phyloP scores from a whole-genome alignment of 2,797 vertebrate species.

The Enteromius radiatus region DNA sequence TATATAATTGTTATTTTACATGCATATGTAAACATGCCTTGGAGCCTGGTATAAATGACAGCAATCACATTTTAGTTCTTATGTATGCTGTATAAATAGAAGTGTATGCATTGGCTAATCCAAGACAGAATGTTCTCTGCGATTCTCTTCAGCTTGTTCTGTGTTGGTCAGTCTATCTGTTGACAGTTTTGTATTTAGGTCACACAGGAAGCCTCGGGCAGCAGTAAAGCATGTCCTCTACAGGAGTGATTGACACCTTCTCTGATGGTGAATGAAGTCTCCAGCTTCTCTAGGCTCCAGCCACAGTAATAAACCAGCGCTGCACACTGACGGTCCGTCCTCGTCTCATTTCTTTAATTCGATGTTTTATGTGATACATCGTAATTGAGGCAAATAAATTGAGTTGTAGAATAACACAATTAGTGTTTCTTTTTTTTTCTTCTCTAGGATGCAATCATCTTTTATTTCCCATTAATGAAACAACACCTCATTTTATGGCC shows the following conservation, averaged over 20 bases:
- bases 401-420: constrained; percentile 24
- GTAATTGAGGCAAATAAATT: constrained; percentile 13
- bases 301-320: constrained; percentile 71
- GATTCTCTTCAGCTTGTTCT: constrained; percentile 60
- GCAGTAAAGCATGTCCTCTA: constrained; percentile 77
- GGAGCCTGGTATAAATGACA: neutral
- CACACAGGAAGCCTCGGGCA: constrained; percentile 77
- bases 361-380: neutral
- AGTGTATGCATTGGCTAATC: neutral
- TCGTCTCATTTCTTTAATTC: constrained; percentile 13
- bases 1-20: neutral
- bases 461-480: constrained; percentile 21
- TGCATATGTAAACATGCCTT: neutral
- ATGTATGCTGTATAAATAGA: neutral
- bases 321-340: neutral
- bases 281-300: constrained; percentile 72
- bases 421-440: neutral
- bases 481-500: constrained; percentile 33
- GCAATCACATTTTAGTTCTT: neutral
- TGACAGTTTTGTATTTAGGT: constrained; percentile 81
- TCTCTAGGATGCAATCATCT: constrained; percentile 12
- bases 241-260: constrained; percentile 78
- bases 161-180: constrained; percentile 71
- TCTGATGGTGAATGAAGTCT: constrained; percentile 76
- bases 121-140: constrained; percentile 59